These are phyloP conservation scores for Sibirionetta formosa DNA, from an alignment of 2,797 vertebrate species.

Conservation along the genomic window DNA sequence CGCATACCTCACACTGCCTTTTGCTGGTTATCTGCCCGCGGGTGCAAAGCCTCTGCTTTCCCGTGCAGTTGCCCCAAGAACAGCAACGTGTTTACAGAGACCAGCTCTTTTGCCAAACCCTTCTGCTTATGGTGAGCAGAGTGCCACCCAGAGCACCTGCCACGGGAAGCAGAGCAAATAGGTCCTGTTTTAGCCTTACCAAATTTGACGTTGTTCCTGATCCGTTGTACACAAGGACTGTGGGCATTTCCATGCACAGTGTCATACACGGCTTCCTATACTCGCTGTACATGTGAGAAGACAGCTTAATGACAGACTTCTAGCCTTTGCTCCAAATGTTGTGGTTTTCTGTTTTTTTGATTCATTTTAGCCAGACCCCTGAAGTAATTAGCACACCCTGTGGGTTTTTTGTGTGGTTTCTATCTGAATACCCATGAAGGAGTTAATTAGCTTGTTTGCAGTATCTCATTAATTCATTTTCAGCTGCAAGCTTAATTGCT, in stretches of 20 bases:
- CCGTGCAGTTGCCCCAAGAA: background rate
- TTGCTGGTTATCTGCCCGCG: background rate
- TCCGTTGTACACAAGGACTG: background rate
- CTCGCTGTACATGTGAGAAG: background rate
- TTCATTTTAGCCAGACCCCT: slow-evolving; percentile 56
- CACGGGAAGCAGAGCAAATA: background rate
- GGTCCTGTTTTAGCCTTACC: background rate
- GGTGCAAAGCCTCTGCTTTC: background rate
- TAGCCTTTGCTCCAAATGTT: slow-evolving; percentile 58
- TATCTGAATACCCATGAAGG: slow-evolving; percentile 68
- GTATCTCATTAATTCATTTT: slow-evolving; percentile 73
- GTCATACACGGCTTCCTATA: background rate
- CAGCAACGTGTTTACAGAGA: background rate
- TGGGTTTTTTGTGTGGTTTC: slow-evolving; percentile 64
- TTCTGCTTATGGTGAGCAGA: background rate
- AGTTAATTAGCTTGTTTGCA: slow-evolving; percentile 71
- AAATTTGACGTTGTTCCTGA: background rate
- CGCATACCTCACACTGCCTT: background rate
- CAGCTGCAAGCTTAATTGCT: slow-evolving; percentile 61
- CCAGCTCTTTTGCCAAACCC: background rate
- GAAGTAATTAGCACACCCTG: slow-evolving; percentile 35
- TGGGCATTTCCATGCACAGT: background rate
- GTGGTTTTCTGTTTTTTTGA: slow-evolving; percentile 47
- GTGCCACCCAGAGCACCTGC: background rate
- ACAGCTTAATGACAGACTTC: slow-evolving; percentile 2